Evolutionary conservation across 1,140 invertebrate genomes (phyloP).

Genomic region (Saccostrea glomerata): DNA sequence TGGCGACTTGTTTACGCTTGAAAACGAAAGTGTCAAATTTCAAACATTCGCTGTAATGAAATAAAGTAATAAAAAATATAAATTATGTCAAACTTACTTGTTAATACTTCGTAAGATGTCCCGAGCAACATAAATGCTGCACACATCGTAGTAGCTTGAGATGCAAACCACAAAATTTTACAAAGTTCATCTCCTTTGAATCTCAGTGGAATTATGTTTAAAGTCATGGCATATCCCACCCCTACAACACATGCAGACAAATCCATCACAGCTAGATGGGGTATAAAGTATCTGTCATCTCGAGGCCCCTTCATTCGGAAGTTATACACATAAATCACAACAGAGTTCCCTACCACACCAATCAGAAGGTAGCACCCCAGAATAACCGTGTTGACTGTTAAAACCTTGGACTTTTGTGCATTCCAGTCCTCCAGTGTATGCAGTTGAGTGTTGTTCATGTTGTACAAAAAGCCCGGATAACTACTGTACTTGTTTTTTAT

Average conservation of each 20-base stretch:
- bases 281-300: conserved; percentile 57
- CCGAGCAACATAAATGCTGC: conserved; percentile 50
- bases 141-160: conserved; percentile 36
- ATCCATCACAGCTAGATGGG: conserved; percentile 50
- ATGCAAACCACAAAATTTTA: conserved; percentile 52
- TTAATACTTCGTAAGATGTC: no score
- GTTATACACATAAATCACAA: conserved; percentile 51
- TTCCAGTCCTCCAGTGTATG: conserved; percentile 41
- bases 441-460: background rate
- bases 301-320: conserved; percentile 47
- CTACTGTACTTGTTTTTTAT: background rate
- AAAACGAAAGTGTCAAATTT: no score
- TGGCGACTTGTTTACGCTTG: no score
- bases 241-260: conserved; percentile 46
- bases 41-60: no score
- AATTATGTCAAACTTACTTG: no score
- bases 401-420: background rate
- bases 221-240: conserved; percentile 42
- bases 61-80: no score
- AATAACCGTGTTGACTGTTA: conserved; percentile 46
- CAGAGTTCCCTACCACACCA: conserved; percentile 45
- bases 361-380: conserved; percentile 42
- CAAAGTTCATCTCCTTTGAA: conserved; percentile 48
- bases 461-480: background rate
- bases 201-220: conserved; percentile 51